Evolutionary conservation across 2,797 vertebrate species (phyloP), one percentile per base, ranked within the genome.

Genomic region (Danio tinwini): DNA sequence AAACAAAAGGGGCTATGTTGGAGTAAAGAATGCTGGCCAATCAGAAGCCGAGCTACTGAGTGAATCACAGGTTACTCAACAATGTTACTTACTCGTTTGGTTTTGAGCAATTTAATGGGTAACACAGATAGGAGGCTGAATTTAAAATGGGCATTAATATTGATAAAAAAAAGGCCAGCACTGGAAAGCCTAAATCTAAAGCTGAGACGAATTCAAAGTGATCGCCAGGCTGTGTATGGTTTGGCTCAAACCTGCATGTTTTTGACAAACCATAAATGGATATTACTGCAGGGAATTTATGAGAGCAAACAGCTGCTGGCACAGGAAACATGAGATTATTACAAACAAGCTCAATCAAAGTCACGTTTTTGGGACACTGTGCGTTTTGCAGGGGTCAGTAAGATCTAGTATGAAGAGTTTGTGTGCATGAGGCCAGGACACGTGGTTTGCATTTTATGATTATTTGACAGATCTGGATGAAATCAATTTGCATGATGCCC

Each of bases 1-100:
- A 84, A 84, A 84, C 79, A 84, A 65, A 49, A 65, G 16, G 53
- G 50, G 21, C 44, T 72, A 74, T 13, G n/a, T 13, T 44, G 62
- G 14, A 37, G 21, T 74, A 67, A 61, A 21, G 40, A 39, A 45
- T 21, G 50, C 7, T 7, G 50, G 13, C 40, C 69, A 80, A 47
- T 80, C 40, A 56, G 19, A 61, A 62, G 13, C 17, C 21, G 45
- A 52, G 65, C 45, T 42, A 29, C 17, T 80, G 78, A 80, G 78
- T 80, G 21, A 58, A 80, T 80, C 69, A 73, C 68, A 16, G 69
- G 67, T 61, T 45, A 70, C 50, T 47, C 19, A 19, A n/a, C n/a
- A n/a, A n/a, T n/a, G n/a, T n/a, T n/a, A n/a, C n/a, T n/a, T n/a
- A n/a, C n/a, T n/a, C n/a, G n/a, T n/a, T n/a, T n/a, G n/a, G n/a